phyloP scores from a whole-genome alignment of 2,113 vertebrate genomes.

The Camelus bactrianus region DNA sequence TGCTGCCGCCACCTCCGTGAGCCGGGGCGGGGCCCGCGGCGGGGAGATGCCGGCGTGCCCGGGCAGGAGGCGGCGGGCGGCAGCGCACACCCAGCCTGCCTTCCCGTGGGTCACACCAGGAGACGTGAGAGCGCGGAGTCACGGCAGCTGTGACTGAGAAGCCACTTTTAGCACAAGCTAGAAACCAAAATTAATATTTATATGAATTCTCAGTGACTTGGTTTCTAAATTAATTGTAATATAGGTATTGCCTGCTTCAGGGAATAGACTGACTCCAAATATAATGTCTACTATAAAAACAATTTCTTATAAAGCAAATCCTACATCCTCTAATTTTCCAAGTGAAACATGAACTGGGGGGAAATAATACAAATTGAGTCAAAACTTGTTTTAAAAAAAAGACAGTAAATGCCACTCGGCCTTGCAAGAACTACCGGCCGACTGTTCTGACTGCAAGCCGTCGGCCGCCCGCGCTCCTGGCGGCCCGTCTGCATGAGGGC shows the following conservation, averaged over 20 bases:
- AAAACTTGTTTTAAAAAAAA: not conserved
- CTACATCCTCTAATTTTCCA: not conserved
- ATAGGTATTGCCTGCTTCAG: not conserved
- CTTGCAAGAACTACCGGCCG: fast-evolving
- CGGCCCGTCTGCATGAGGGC: not conserved
- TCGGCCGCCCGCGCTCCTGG: no score
- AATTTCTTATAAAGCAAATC: conserved; percentile 16
- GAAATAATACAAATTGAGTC: conserved; percentile 1
- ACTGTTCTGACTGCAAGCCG: not conserved
- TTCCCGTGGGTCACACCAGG: not conserved
- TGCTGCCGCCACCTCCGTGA: not conserved
- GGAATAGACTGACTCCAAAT: not conserved
- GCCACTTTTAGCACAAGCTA: not conserved
- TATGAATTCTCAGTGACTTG: not conserved
- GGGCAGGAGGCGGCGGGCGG: no score
- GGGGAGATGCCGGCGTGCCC: no score
- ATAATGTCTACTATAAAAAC: conserved; percentile 27
- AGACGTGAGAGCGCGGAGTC: not conserved
- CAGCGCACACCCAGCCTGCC: not conserved
- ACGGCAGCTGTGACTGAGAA: not conserved
- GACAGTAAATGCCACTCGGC: not conserved
- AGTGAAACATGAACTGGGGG: conserved; percentile 44
- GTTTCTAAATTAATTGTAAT: conserved; percentile 25
- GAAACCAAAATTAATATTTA: conserved; percentile 22
- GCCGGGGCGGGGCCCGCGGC: no score